Percentiles rank a stretch among this genome's conserved stretches.
Evolutionary conservation across 1,140 invertebrate genomes (phyloP).

Genomic region (Lethrus apterus): DNA sequence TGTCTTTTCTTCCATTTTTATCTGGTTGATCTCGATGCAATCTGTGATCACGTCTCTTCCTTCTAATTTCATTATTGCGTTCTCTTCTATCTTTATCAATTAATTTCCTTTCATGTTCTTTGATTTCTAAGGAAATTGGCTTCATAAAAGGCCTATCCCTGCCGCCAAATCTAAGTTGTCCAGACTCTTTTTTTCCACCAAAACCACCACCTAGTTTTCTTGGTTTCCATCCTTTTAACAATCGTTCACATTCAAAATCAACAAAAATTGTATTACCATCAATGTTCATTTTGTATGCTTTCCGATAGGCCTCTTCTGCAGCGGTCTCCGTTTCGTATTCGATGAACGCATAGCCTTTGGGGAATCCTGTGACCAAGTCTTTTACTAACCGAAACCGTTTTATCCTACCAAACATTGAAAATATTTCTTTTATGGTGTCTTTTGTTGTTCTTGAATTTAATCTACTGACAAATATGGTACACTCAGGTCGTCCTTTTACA

Average conservation of each 20-base stretch:
- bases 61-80: slow-evolving; percentile 3
- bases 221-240: slow-evolving; percentile 73
- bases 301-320: slow-evolving; percentile 53
- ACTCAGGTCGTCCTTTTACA: slow-evolving; percentile 59
- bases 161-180: slow-evolving; percentile 81
- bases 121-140: slow-evolving; percentile 45
- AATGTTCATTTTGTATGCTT: slow-evolving; percentile 49
- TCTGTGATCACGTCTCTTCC: slow-evolving; percentile 15
- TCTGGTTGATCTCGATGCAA: too few relatives aligned
- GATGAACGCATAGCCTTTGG: slow-evolving; percentile 79
- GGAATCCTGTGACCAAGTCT: slow-evolving; percentile 75
- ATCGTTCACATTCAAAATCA: slow-evolving; percentile 58
- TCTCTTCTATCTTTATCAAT: slow-evolving; percentile 7
- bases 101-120: slow-evolving; percentile 21
- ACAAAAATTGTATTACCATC: slow-evolving; percentile 60
- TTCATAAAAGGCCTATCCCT: slow-evolving; percentile 64
- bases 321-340: slow-evolving; percentile 62
- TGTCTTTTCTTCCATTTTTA: too few relatives aligned
- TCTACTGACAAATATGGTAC: slow-evolving; percentile 73
- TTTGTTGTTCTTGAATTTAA: slow-evolving; percentile 64
- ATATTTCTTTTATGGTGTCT: slow-evolving; percentile 52
- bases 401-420: slow-evolving; percentile 61
- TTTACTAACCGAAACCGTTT: slow-evolving; percentile 60
- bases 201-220: slow-evolving; percentile 79
- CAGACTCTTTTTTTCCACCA: slow-evolving; percentile 80